A percentile compares a stretch with the other conserved stretches of the same genome.
phyloP scores from a whole-genome alignment of 2,888 invertebrate species.

The Xanthia icteritia region DNA sequence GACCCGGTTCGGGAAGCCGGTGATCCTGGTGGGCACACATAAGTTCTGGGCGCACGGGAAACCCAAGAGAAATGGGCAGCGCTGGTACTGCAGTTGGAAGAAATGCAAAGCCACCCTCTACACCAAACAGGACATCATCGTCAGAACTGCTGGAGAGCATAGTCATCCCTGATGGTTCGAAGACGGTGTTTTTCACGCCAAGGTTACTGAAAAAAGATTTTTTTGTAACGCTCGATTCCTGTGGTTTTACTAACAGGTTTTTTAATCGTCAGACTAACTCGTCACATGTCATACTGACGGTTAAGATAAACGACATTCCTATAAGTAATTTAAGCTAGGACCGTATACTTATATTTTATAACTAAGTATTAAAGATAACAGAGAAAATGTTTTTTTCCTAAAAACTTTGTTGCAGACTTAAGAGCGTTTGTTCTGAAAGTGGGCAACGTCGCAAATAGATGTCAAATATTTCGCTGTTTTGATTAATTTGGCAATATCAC shows the following conservation, averaged over 20 bases:
- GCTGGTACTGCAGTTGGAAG: slow-evolving; percentile 71
- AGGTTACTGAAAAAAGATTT: background rate
- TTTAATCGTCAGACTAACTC: background rate
- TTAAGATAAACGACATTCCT: background rate
- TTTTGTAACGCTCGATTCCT: background rate
- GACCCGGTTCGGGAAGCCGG: slow-evolving; percentile 65
- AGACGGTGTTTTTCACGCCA: background rate
- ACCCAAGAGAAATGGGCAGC: slow-evolving; percentile 8
- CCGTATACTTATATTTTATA: background rate
- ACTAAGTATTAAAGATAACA: background rate
- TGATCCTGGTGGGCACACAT: slow-evolving; percentile 72
- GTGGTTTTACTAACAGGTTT: background rate
- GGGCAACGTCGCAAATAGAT: too few species aligned
- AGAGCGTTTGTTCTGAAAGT: too few species aligned
- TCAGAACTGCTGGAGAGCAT: slow-evolving; percentile 72
- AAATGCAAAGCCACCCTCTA: slow-evolving; percentile 71
- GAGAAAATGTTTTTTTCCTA: background rate
- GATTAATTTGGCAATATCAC: too few species aligned
- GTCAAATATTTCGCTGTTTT: too few species aligned
- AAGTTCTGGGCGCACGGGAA: slow-evolving; percentile 64
- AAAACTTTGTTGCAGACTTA: background rate
- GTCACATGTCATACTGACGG: background rate
- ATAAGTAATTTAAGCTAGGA: background rate
- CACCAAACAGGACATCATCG: slow-evolving; percentile 73
- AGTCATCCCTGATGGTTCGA: slow-evolving; percentile 64